Base-by-base conservation (phyloP, 37 sponge, comb jelly and placozoan species). In the Tethya wilhelma region DNA sequence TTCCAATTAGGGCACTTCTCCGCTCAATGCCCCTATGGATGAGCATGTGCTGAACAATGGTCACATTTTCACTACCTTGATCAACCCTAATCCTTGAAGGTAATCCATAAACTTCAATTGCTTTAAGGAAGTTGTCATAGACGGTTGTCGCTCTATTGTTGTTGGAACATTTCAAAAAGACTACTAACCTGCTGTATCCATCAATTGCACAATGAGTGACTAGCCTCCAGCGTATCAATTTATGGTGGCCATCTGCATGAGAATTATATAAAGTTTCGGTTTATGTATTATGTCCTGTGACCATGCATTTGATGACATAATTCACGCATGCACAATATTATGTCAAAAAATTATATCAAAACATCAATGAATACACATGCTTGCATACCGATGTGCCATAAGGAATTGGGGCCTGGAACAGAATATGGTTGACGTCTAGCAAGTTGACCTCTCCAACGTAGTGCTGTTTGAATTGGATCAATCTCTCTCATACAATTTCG, bases 91-190 rank as follows among this genome's bases (percentile, higher is more conserved):
- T n/a, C n/a, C n/a, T n/a, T n/a, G n/a, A n/a, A n/a, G n/a, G n/a
- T n/a, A n/a, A n/a, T n/a, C n/a, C 69, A 75, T 68, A 84, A 23
- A 56, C 69, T 20, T 40, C 31, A 45, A 77, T 39, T 38, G 77
- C 84, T 29, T 17, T n/a, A 8, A 69, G 20, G 43, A 76, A 77
- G 3, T 43, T 2, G 5, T 26, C 38, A 30, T 59, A 77, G 33
- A 77, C 77, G n/a, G n/a, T n/a, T 62, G 22, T 39, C 8, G 79
- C 87, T 46, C 67, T n/a, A 40, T 78, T 86, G 73, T 86, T 84
- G 25, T 37, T 66, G 8, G 84, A 84, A 66, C 84, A 84, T 41
- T 84, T 12, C 37, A 79, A 32, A 23, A 29, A 77, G 2, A 77
- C 64, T 38, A 77, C 44, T 43, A 77, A 45, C 2, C 65, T 4